Conservation (phyloP, 1,140 invertebrate species). For the Polypedilum vanderplanki region DNA sequence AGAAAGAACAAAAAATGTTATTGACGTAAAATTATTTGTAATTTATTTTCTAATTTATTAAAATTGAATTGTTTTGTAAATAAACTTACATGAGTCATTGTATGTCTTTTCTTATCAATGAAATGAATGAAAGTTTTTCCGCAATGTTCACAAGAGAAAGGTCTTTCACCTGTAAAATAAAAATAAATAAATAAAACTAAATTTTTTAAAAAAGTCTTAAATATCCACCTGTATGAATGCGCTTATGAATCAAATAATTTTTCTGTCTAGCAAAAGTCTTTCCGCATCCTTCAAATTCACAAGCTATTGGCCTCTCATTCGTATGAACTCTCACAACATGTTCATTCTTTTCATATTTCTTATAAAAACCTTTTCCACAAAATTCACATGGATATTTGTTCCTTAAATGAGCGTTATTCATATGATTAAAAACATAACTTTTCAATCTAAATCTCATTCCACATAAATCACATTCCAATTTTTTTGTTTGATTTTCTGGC, state of each 20-base stretch:
- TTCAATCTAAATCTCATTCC: neutral
- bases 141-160: neutral
- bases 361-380: neutral
- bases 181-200: too few species aligned
- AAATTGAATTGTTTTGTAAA: too few species aligned
- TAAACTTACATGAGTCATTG: slow-evolving; percentile 4
- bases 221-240: neutral
- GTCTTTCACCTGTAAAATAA: too few species aligned
- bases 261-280: neutral
- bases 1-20: neutral
- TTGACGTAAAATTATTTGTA: neutral
- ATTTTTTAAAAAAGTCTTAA: too few species aligned
- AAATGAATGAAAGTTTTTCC: neutral
- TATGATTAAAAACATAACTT: slow-evolving; percentile 1
- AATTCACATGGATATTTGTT: slow-evolving; percentile 1
- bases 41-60: too few species aligned
- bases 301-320: neutral
- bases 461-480: neutral
- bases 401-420: neutral
- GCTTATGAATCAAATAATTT: slow-evolving; percentile 5
- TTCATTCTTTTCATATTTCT: neutral
- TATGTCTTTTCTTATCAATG: neutral
- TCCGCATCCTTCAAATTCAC: slow-evolving; percentile 11
- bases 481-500: neutral
- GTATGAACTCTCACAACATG: neutral